Evolutionary conservation across 1,140 invertebrate species (phyloP), one percentile per base, ranked within the genome.

Genomic region (Panulirus ornatus): DNA sequence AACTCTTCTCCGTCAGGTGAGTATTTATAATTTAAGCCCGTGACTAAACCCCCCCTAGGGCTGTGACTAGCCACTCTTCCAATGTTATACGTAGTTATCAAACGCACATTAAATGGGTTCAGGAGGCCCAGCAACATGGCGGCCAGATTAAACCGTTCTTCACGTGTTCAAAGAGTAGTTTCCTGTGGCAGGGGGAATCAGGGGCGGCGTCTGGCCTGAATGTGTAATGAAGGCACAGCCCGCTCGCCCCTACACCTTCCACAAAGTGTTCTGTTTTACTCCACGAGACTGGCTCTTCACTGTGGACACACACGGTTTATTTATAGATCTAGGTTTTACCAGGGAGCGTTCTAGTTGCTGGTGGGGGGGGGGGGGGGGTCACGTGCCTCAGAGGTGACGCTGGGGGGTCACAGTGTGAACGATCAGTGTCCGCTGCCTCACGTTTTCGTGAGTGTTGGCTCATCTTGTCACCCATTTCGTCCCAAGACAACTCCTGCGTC

Each of bases 81-180:
- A 66, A 30, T 2, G n/a, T 30, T 6, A 30, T 30, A n/a, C n/a
- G 22, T 66, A 22, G n/a, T 6, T 66, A 6, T 27, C 9, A 30
- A 58, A 11, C 3, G 2, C 5, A 66, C 6, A 30, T 1, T 66
- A 27, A 66, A 30, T 3, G 58, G 6, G 30, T 8, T 66, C 5
- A 8, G 30, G 27, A 30, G n/a, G 58, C 58, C 30, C n/a, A 30
- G 58, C 58, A 66, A 30, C 58, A 27, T 30, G 27, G 78, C n/a
- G n/a, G 44, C 40, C 58, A 84, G 81, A 70, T 84, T 75, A 85
- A 85, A 85, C 83, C 83, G 66, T 85, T 85, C 66, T 71, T 85
- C 66, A 85, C 83, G 83, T 85, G 83, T 73, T 85, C 83, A 85
- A 85, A 85, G 70, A 85, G 83, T 85, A 85, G 83, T 85, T 66